Evolutionary conservation across 2,888 invertebrate species (phyloP).

Genomic region (Dioctria rufipes): DNA sequence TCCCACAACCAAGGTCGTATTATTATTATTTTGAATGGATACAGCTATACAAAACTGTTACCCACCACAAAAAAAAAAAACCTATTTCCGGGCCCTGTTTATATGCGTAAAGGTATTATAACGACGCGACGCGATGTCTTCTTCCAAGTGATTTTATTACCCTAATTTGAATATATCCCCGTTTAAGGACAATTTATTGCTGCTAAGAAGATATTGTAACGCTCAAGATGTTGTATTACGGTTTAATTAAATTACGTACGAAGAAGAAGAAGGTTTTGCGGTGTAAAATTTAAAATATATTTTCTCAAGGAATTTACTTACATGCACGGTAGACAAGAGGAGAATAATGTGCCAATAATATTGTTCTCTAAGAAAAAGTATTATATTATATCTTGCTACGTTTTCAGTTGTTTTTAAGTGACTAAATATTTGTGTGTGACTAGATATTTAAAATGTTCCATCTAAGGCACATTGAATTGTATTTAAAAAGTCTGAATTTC

Average conservation of each 20-base stretch:
- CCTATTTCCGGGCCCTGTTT: background rate
- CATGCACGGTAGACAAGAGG: too few species aligned
- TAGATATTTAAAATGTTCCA: too few species aligned
- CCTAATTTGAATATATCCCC: slow-evolving; percentile 24
- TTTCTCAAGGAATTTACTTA: too few species aligned
- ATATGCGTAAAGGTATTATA: background rate
- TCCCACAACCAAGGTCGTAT: background rate
- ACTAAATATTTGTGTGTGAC: too few species aligned
- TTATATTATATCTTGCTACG: too few species aligned
- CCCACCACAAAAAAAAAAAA: background rate
- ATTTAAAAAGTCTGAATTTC: too few species aligned
- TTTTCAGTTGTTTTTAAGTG: too few species aligned
- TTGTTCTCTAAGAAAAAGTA: too few species aligned
- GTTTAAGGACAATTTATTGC: slow-evolving; percentile 25
- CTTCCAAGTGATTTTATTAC: slow-evolving; percentile 7
- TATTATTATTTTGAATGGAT: slow-evolving; percentile 19
- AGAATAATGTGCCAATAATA: too few species aligned
- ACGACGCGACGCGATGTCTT: background rate
- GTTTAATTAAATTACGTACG: slow-evolving; percentile 18
- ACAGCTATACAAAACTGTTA: background rate
- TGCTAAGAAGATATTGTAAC: slow-evolving; percentile 2
- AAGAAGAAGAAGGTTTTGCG: too few species aligned
- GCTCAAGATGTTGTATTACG: background rate
- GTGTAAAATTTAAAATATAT: too few species aligned
- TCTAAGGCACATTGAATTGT: too few species aligned